A percentile compares a stretch with the other conserved stretches of the same genome.
These are phyloP conservation scores for Pangasius sanitwongsei DNA, from an alignment of 2,797 vertebrate species.

Conservation along the genomic window DNA sequence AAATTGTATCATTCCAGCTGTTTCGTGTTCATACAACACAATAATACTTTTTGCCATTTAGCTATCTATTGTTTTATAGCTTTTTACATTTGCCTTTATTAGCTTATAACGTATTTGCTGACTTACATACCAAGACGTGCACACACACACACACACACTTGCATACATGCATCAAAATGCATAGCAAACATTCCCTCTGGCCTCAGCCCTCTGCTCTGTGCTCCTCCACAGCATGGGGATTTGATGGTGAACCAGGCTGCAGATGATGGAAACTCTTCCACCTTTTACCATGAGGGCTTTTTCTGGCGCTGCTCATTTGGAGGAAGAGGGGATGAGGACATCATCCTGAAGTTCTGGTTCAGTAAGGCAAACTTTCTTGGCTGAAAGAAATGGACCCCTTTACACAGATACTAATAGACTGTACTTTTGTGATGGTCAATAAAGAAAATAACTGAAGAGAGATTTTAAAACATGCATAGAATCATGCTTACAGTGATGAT, in stretches of 20 bases:
- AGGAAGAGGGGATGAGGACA: conserved; percentile 68
- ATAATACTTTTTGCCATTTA: neutral
- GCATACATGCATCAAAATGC: neutral
- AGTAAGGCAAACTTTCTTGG: conserved; percentile 78
- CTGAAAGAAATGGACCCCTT: neutral
- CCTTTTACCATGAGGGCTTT: conserved; percentile 91
- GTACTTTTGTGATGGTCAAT: neutral
- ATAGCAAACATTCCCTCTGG: conserved; percentile 6
- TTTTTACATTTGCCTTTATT: neutral
- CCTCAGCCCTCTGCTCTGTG: conserved; percentile 32
- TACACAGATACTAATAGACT: neutral
- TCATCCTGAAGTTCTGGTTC: conserved; percentile 87
- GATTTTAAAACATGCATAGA: neutral
- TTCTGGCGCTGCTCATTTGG: conserved; percentile 92
- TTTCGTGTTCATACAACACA: neutral
- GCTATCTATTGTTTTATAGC: neutral
- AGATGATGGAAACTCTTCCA: conserved; percentile 47
- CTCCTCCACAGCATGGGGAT: conserved; percentile 63
- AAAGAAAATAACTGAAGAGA: neutral
- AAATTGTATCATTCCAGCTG: neutral
- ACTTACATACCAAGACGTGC: neutral
- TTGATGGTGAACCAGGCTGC: conserved; percentile 48
- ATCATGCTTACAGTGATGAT: neutral
- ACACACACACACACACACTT: neutral
- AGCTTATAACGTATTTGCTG: neutral